A percentile compares a stretch with the other conserved stretches of the same genome.
phyloP scores from a whole-genome alignment of 1,140 invertebrate genomes.

The Apis cerana region DNA sequence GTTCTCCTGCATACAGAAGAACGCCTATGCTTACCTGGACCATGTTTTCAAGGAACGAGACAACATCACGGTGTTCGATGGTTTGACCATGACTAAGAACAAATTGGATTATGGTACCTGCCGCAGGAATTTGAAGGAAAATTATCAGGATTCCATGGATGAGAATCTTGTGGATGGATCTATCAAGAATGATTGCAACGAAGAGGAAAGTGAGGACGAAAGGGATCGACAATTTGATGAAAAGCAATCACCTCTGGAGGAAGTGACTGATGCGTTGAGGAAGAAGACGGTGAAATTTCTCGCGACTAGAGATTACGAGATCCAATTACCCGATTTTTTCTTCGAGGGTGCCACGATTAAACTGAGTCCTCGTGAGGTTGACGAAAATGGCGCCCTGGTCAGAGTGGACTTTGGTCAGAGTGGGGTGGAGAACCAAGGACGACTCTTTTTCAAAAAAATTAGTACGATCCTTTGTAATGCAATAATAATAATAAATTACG shows the following conservation, averaged over 20 bases:
- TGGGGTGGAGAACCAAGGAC: slow-evolving; percentile 79
- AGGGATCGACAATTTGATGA: slow-evolving; percentile 70
- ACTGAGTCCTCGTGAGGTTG: slow-evolving; percentile 86
- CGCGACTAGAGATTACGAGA: slow-evolving; percentile 87
- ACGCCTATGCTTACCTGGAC: slow-evolving; percentile 87
- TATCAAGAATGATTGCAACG: slow-evolving; percentile 60
- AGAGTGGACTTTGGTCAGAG: slow-evolving; percentile 86
- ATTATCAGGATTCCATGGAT: slow-evolving; percentile 68
- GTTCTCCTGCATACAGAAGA: slow-evolving; percentile 88
- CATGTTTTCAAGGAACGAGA: slow-evolving; percentile 83
- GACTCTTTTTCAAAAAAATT: slow-evolving; percentile 86
- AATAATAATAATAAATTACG: too few species aligned
- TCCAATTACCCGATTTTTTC: slow-evolving; percentile 86
- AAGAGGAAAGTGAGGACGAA: slow-evolving; percentile 69
- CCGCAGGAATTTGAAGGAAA: slow-evolving; percentile 71
- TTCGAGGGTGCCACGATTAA: slow-evolving; percentile 87
- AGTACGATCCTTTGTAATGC: slow-evolving; percentile 80
- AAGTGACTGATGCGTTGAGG: slow-evolving; percentile 86
- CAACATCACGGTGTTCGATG: slow-evolving; percentile 87
- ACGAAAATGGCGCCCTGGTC: slow-evolving; percentile 87
- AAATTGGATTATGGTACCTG: slow-evolving; percentile 83
- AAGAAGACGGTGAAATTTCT: slow-evolving; percentile 87
- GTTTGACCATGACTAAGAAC: slow-evolving; percentile 87
- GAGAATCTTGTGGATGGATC: slow-evolving; percentile 73
- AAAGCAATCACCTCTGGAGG: slow-evolving; percentile 84